Evolutionary conservation across 1,140 invertebrate species (phyloP).

Genomic region (Euura saliciscinereae): DNA sequence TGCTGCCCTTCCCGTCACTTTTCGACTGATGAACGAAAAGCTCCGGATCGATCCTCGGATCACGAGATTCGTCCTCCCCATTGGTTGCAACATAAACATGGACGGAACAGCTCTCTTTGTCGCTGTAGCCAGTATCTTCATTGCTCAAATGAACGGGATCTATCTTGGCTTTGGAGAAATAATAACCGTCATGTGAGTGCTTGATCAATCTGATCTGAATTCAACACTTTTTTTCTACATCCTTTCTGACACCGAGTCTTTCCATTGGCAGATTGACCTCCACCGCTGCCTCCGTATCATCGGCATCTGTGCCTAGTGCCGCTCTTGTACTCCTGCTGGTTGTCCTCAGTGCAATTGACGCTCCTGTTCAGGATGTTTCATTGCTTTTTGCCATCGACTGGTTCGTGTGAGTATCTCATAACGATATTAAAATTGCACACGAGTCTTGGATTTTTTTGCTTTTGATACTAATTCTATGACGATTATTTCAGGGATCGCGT

Average conservation of each 20-base stretch:
- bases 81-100: slow-evolving; percentile 93
- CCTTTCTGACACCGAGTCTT: slow-evolving; percentile 13
- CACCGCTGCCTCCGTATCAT: slow-evolving; percentile 90
- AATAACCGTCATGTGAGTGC: slow-evolving; percentile 78
- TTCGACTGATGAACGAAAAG: slow-evolving; percentile 92
- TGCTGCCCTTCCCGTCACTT: slow-evolving; percentile 93
- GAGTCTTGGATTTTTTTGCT: slow-evolving; percentile 9
- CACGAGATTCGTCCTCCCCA: slow-evolving; percentile 88
- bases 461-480: slow-evolving; percentile 5
- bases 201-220: slow-evolving; percentile 9
- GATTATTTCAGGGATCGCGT: slow-evolving; percentile 74
- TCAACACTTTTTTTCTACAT: slow-evolving; percentile 10
- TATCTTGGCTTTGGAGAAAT: slow-evolving; percentile 78
- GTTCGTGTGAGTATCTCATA: slow-evolving; percentile 79
- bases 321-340: slow-evolving; percentile 87
- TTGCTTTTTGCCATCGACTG: slow-evolving; percentile 88
- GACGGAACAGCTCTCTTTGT: slow-evolving; percentile 94
- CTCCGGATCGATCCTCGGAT: slow-evolving; percentile 87
- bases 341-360: slow-evolving; percentile 84
- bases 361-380: slow-evolving; percentile 81
- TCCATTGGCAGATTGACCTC: slow-evolving; percentile 77
- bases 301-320: slow-evolving; percentile 91
- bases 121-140: slow-evolving; percentile 86
- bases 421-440: not conserved
- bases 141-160: slow-evolving; percentile 90